Evolutionary conservation across 2,888 invertebrate genomes (phyloP), one percentile per base, ranked within the genome.

Genomic region (Orchesella flavescens): DNA sequence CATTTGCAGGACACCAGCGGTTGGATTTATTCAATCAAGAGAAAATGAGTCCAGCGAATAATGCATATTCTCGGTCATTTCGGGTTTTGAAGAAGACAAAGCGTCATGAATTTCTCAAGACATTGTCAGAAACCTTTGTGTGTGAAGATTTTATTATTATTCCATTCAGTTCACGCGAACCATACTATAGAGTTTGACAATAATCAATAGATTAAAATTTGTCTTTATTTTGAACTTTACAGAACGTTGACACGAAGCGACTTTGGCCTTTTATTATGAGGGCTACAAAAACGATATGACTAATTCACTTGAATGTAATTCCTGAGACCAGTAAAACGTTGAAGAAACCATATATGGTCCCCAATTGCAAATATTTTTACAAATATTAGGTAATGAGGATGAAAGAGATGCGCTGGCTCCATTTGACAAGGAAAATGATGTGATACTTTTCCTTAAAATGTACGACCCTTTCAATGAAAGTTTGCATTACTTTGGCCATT

Each of bases 401-500:
- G 94, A 93, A 1, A 91, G 94, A 83, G 92, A 92, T 49, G 91
- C 93, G 1, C 91, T 98, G 84, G 95, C 96, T 12, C 92, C 93
- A 57, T 98, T 98, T 90, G 97, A 98, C 90, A 96, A 96, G 90
- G 96, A 97, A 89, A 94, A 94, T 78, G 97, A 98, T 90, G 95
- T 97, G n/a, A 92, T 97, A 69, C 91, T 97, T 76, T 98, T 98
- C 92, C 95, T 98, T 91, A 98, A 98, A 92, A 93, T 96, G 91
- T 99, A 98, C 90, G 97, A 99, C 90, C 97, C 97, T 0, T 94
- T 95, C 89, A 94, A 95, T 90, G 96, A 96, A 91, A 94, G 95
- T 86, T 94, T 99, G 87, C 96, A 97, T 89, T 99, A 97, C 91
- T 96, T 97, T 90, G 98, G 99, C n/a, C 98, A 98, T 90, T 94